Evolutionary conservation across 35 echinoderm and acorn worm genomes (phyloP), one percentile per base, ranked within the genome.

Genomic region (Lytechinus pictus): DNA sequence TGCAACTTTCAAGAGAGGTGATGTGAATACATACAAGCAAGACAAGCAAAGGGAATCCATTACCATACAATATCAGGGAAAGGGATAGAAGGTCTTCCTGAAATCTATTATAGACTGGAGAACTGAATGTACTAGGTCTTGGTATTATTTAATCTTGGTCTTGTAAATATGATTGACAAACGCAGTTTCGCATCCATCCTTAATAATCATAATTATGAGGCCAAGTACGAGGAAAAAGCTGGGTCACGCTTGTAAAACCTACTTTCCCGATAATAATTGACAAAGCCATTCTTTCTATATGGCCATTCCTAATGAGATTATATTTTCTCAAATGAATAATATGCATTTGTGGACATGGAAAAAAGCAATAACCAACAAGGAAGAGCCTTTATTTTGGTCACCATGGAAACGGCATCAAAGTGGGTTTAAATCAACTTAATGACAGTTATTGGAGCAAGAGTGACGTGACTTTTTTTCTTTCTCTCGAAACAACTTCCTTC

Each of bases 401-500:
- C 66, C 66, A 79, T 24, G 66, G 66, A 79, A 79, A 79, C 66
- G 16, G 66, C 21, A 79, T 79, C n/a, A 79, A 79, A 79, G 66
- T 79, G 19, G n/a, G 66, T 79, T 79, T 79, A 79, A 79, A 79
- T 79, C 66, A n/a, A 79, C 66, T 16, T 79, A 79, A 79, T 79
- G 66, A 21, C 16, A 24, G 16, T 79, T 79, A 79, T 79, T 79
- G 66, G 19, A 79, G 66, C 66, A 24, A 79, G 21, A 79, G 66
- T 24, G 19, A 79, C 19, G 66, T 79, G 16, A 7, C 16, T n/a
- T 79, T 79, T 79, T 79, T 79, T n/a, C 21, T 16, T 79, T 79
- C n/a, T 79, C 9, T 14, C n/a, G 66, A n/a, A 21, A 13, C 19
- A 71, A 24, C 19, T 79, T 79, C n/a, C 4, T 79, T 44, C 33